Conservation (phyloP, 92 coral and sea anemone species). For the Palythoa grandis region DNA sequence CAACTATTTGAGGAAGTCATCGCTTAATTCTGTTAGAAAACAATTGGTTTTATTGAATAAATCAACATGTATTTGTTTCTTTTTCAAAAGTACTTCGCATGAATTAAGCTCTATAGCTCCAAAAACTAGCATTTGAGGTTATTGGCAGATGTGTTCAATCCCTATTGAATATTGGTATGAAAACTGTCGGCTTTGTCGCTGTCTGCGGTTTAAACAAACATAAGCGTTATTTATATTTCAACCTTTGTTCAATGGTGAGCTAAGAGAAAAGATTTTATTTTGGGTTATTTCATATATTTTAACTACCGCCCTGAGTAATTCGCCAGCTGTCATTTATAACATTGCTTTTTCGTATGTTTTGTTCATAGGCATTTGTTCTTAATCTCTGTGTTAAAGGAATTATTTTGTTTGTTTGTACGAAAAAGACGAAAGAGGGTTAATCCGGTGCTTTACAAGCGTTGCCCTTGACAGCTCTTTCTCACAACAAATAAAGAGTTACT, state of each 20-base stretch:
- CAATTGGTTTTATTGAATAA: background rate
- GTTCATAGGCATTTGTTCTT: background rate
- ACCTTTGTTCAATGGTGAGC: background rate
- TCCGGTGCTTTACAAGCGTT: background rate
- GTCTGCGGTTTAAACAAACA: background rate
- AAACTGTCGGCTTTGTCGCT: background rate
- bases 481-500: background rate
- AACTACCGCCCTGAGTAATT: background rate
- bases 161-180: background rate
- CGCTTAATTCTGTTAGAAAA: background rate
- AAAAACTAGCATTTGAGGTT: background rate
- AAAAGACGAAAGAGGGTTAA: background rate
- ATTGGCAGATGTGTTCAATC: background rate
- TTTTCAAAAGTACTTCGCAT: background rate
- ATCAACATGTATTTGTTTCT: background rate
- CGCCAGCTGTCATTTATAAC: conserved; percentile 16
- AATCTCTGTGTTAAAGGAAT: background rate
- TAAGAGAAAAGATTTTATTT: conserved; percentile 3
- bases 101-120: background rate
- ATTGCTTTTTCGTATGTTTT: background rate
- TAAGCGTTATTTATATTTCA: background rate
- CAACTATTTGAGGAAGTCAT: background rate
- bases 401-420: background rate
- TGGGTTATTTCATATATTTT: background rate
- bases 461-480: conserved; percentile 4